These are phyloP conservation scores for Hippocampus abdominalis DNA, from an alignment of 2,113 vertebrate species.

Conservation along the genomic window DNA sequence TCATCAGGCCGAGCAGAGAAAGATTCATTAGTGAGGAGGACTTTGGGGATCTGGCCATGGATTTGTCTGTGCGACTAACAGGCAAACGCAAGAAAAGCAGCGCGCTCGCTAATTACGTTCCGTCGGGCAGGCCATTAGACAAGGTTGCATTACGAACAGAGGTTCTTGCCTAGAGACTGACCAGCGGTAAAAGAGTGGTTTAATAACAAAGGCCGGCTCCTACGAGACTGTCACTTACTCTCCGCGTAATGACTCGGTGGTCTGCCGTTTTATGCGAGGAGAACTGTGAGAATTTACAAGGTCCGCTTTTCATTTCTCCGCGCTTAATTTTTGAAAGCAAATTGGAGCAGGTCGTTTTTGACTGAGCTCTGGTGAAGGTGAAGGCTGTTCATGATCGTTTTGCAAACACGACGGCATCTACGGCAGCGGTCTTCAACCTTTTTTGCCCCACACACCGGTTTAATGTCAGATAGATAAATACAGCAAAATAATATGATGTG, in stretches of 20 bases:
- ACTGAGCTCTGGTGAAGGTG: neutral
- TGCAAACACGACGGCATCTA: neutral
- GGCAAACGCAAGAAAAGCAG: constrained; percentile 54
- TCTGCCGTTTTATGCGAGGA: constrained; percentile 34
- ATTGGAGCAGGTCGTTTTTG: constrained; percentile 18
- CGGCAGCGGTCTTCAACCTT: no score
- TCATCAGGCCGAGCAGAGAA: constrained; percentile 53
- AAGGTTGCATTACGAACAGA: constrained; percentile 64
- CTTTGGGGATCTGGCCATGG: constrained; percentile 60
- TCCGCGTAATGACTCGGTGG: constrained; percentile 26
- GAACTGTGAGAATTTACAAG: constrained; percentile 20
- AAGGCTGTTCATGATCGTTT: constrained; percentile 16
- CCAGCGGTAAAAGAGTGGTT: constrained; percentile 59
- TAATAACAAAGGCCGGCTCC: constrained; percentile 60
- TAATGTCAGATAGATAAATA: no score
- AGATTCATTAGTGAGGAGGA: constrained; percentile 62
- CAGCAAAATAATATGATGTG: no score
- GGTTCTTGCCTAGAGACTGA: constrained; percentile 59
- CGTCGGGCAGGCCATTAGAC: constrained; percentile 64
- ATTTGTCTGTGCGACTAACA: constrained; percentile 53
- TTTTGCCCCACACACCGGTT: no score
- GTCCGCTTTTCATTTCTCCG: constrained; percentile 10
- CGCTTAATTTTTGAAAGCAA: constrained; percentile 5
- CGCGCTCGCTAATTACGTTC: constrained; percentile 69
- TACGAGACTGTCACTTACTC: constrained; percentile 32